phyloP scores from a whole-genome alignment of 2,888 invertebrate species.

The Hypolimnas misippus region DNA sequence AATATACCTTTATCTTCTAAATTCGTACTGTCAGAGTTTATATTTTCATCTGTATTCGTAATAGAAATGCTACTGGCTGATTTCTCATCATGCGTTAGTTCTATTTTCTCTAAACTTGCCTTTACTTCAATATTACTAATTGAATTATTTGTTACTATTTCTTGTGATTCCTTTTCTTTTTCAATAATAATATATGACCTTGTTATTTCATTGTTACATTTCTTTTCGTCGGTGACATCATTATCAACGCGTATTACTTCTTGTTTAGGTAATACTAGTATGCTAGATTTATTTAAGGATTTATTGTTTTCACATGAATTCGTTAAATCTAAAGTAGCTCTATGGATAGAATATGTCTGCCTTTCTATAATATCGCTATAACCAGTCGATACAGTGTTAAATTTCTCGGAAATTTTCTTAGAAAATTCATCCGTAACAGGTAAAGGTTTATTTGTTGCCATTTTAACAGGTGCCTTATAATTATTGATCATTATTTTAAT shows the following conservation, averaged over 20 bases:
- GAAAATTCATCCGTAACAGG: slow-evolving; percentile 49
- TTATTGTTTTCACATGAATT: slow-evolving; percentile 30
- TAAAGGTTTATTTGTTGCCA: slow-evolving; percentile 35
- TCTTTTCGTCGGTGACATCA: slow-evolving; percentile 39
- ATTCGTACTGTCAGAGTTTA: slow-evolving; percentile 19
- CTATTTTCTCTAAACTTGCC: slow-evolving; percentile 18
- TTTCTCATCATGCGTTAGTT: slow-evolving; percentile 25
- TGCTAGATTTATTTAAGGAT: slow-evolving; percentile 14
- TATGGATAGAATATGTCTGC: slow-evolving; percentile 56
- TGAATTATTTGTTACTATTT: slow-evolving; percentile 1
- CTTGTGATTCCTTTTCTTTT: not conserved
- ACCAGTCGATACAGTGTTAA: slow-evolving; percentile 65
- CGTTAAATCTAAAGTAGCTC: slow-evolving; percentile 55
- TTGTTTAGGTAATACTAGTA: slow-evolving; percentile 29
- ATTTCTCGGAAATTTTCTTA: slow-evolving; percentile 61
- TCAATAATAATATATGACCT: slow-evolving; percentile 11
- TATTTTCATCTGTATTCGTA: slow-evolving; percentile 25
- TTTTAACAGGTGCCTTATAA: slow-evolving; percentile 24
- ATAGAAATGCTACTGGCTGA: slow-evolving; percentile 31
- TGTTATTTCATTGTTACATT: slow-evolving; percentile 11
- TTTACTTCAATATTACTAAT: slow-evolving; percentile 17
- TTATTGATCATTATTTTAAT: slow-evolving; percentile 64
- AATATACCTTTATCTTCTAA: slow-evolving; percentile 34
- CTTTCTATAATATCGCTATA: slow-evolving; percentile 53
- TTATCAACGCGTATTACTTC: slow-evolving; percentile 33